Conservation (phyloP, 1,140 invertebrate species). For the Whitmania pigra region DNA sequence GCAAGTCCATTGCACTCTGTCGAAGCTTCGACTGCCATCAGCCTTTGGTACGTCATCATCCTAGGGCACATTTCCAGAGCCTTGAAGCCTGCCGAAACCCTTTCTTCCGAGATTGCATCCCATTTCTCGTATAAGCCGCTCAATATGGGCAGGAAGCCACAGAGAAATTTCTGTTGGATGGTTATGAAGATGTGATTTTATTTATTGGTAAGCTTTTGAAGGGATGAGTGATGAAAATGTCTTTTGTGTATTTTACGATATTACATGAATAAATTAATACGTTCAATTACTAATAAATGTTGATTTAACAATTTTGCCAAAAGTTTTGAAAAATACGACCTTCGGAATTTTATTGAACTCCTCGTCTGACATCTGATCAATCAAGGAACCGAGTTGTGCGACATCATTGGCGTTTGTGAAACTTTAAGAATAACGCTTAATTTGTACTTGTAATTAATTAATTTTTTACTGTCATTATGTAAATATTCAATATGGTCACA, state of each 20-base stretch:
- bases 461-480: background rate
- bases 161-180: background rate
- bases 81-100: background rate
- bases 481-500: background rate
- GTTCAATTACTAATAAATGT: too few relatives aligned
- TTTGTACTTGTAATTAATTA: background rate
- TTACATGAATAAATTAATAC: too few relatives aligned
- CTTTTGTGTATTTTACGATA: too few relatives aligned
- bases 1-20: background rate
- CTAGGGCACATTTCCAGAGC: background rate
- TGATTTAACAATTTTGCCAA: too few relatives aligned
- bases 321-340: background rate
- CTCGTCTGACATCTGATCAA: background rate
- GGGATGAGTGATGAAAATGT: too few relatives aligned
- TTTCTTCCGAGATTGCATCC: background rate
- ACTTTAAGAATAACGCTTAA: background rate
- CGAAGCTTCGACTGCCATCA: background rate
- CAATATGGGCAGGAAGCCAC: background rate
- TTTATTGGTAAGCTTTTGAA: too few relatives aligned
- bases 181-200: background rate
- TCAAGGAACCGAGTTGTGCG: background rate
- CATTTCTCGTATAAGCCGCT: background rate
- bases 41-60: background rate
- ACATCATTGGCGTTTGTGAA: background rate
- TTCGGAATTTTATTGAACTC: constrained; percentile 3